phyloP scores from a whole-genome alignment of 1,140 invertebrate genomes.

The Drosophila sp. region DNA sequence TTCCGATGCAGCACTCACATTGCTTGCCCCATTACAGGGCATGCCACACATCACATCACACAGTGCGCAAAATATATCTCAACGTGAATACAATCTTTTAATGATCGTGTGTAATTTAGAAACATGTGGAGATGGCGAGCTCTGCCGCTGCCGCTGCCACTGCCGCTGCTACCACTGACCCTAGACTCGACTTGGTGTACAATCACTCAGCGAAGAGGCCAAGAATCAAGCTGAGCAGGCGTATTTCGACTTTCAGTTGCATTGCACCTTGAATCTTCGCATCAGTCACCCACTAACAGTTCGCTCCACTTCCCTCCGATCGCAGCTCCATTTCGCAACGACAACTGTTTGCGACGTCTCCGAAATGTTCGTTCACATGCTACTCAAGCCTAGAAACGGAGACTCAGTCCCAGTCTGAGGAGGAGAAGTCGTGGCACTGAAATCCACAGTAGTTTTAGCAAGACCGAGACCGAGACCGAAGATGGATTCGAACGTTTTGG shows the following conservation, averaged over 20 bases:
- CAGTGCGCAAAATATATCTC: conserved; percentile 66
- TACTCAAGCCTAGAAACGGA: conserved; percentile 48
- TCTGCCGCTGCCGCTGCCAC: conserved; percentile 31
- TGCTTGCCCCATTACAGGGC: background rate
- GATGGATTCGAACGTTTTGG: conserved; percentile 77
- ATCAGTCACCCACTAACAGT: conserved; percentile 75
- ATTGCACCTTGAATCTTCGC: conserved; percentile 68
- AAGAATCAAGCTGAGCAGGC: conserved; percentile 32
- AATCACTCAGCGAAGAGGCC: conserved; percentile 61
- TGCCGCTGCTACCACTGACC: conserved; percentile 51
- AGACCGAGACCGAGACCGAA: conserved; percentile 20
- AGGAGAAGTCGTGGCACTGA: conserved; percentile 71
- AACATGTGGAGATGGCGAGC: conserved; percentile 59
- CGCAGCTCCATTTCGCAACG: conserved; percentile 47
- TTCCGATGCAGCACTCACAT: background rate
- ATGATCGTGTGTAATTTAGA: conserved; percentile 80
- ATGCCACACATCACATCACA: background rate
- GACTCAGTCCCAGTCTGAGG: too few relatives aligned
- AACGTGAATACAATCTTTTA: conserved; percentile 80
- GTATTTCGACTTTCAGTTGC: conserved; percentile 62
- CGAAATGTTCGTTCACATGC: conserved; percentile 68
- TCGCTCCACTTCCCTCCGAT: conserved; percentile 7
- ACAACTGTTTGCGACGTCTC: conserved; percentile 5
- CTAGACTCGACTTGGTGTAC: conserved; percentile 59
- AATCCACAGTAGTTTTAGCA: conserved; percentile 18